phyloP scores from a whole-genome alignment of 2,113 vertebrate genomes.

The Nerophis lumbriciformis region DNA sequence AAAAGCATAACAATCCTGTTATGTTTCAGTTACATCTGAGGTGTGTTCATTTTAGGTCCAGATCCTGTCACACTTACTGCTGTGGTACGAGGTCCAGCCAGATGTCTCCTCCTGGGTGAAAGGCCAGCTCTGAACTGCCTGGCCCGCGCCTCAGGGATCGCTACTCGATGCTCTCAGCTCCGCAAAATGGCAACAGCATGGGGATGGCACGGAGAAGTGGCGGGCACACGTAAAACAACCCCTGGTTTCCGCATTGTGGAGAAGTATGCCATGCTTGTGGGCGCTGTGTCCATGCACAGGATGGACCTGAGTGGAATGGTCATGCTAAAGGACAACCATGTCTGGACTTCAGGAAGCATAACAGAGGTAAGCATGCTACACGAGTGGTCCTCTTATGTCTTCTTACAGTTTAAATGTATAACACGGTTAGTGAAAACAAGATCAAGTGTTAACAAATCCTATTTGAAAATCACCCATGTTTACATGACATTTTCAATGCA shows the following conservation, averaged over 20 bases:
- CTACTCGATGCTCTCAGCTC: conserved; percentile 64
- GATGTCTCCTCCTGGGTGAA: conserved; percentile 77
- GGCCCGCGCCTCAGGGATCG: conserved; percentile 77
- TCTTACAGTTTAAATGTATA: too few relatives aligned
- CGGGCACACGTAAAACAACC: conserved; percentile 82
- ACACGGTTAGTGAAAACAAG: too few relatives aligned
- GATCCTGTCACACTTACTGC: conserved; percentile 68
- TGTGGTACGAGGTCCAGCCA: conserved; percentile 72
- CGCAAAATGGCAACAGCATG: conserved; percentile 22
- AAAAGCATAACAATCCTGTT: too few relatives aligned
- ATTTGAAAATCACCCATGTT: too few relatives aligned
- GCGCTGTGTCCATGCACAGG: conserved; percentile 73
- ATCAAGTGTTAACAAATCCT: too few relatives aligned
- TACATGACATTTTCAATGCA: too few relatives aligned
- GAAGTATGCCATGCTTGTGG: conserved; percentile 80
- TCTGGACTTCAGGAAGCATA: conserved; percentile 75
- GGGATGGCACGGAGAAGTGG: conserved; percentile 74
- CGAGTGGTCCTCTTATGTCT: too few relatives aligned
- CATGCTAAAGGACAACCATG: conserved; percentile 86
- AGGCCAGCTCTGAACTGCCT: conserved; percentile 78
- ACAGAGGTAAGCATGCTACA: conserved; percentile 57
- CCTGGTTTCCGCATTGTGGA: conserved; percentile 82
- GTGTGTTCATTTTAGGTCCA: conserved; percentile 26
- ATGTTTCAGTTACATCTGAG: too few relatives aligned
- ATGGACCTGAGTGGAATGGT: conserved; percentile 76